Evolutionary conservation across 2,888 invertebrate species (phyloP).

Genomic region (Limenitis camilla): DNA sequence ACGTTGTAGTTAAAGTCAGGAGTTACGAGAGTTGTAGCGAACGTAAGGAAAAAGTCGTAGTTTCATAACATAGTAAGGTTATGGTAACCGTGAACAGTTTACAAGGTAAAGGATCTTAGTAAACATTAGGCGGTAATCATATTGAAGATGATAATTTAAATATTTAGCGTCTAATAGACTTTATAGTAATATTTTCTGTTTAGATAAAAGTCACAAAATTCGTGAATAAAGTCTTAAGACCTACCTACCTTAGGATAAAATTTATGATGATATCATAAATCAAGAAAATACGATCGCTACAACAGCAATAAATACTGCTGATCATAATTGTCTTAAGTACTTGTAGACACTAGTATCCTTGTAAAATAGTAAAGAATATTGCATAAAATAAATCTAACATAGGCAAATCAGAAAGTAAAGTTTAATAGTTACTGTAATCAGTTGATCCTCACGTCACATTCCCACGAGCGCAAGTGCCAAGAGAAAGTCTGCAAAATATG

Average conservation of each 20-base stretch:
- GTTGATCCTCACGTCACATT: constrained; percentile 30
- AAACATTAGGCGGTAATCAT: too few relatives aligned
- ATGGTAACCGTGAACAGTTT: constrained; percentile 31
- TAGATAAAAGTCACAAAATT: background rate
- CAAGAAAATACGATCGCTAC: too few relatives aligned
- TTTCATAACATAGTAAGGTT: constrained; percentile 43
- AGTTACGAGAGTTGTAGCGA: constrained; percentile 11
- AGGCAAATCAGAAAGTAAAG: constrained; percentile 12
- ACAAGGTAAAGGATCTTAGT: constrained; percentile 33
- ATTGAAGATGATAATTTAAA: too few relatives aligned
- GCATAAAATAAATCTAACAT: background rate
- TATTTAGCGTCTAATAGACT: too few relatives aligned
- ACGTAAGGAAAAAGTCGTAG: constrained; percentile 54
- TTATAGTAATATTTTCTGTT: background rate
- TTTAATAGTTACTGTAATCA: constrained; percentile 10
- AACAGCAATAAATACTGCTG: too few relatives aligned
- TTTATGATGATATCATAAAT: too few relatives aligned
- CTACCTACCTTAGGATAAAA: too few relatives aligned
- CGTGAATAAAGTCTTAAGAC: too few relatives aligned
- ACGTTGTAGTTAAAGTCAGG: constrained; percentile 32
- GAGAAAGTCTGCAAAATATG: constrained; percentile 44
- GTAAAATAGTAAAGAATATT: background rate
- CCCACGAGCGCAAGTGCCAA: constrained; percentile 32
- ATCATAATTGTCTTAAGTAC: too few relatives aligned
- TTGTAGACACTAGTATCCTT: background rate